A percentile compares a stretch with the other conserved stretches of the same genome.
Evolutionary conservation across 2,113 vertebrate genomes (phyloP).

Genomic region (Daboia siamensis): DNA sequence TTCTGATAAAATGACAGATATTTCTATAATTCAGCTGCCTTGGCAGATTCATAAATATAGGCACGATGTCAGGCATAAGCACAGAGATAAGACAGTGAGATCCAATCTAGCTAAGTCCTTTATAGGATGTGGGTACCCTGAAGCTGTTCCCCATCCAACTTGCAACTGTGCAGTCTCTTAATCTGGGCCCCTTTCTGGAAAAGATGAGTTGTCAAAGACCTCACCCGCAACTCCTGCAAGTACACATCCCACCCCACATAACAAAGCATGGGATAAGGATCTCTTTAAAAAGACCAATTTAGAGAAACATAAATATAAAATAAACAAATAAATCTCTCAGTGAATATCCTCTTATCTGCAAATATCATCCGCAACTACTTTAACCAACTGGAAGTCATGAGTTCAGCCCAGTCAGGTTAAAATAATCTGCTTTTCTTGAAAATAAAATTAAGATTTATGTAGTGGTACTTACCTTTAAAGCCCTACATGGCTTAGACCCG

Average conservation of each 20-base stretch:
- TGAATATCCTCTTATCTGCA: background rate
- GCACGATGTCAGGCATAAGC: background rate
- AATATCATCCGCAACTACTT: fast-evolving
- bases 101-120: background rate
- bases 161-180: background rate
- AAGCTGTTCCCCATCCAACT: background rate
- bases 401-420: background rate
- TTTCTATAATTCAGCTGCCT: background rate
- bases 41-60: background rate
- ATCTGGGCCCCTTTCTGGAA: background rate
- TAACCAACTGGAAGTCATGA: background rate
- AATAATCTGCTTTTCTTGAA: background rate
- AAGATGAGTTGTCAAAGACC: background rate
- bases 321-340: background rate
- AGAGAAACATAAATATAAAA: background rate
- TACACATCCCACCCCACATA: background rate
- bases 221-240: background rate
- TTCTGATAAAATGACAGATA: background rate
- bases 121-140: background rate
- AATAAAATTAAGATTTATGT: background rate
- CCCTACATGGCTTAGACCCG: no score
- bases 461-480: no score
- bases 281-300: background rate
- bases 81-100: background rate
- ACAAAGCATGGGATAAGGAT: background rate